Percentiles rank a stretch among this genome's conserved stretches.
These are phyloP conservation scores for Colistium nudipinnis DNA, from an alignment of 2,113 vertebrate species.

Conservation along the genomic window DNA sequence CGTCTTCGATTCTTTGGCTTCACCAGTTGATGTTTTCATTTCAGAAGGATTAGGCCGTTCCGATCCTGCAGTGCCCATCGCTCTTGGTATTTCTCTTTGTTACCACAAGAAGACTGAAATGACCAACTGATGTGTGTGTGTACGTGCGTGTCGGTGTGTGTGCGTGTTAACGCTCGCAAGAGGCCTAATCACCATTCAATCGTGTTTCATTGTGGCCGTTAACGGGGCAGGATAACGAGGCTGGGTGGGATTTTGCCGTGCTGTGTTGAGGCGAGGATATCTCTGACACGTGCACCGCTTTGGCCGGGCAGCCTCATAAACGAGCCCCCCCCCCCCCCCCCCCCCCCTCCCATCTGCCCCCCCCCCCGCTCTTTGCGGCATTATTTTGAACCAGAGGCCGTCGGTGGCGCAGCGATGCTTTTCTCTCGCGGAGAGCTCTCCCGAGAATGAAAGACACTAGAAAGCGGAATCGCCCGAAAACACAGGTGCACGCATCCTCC, in stretches of 20 bases:
- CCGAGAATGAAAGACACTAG: conserved; percentile 62
- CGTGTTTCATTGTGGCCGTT: conserved; percentile 8
- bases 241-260: not conserved
- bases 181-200: conserved; percentile 12
- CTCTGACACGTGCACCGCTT: not conserved
- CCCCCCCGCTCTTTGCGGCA: conserved; percentile 44
- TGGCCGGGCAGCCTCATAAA: conserved; percentile 35
- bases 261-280: not conserved
- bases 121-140: conserved; percentile 6
- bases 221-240: not conserved
- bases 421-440: conserved; percentile 38
- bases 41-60: not conserved
- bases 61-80: not conserved
- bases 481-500: conserved; percentile 57
- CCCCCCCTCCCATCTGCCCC: conserved; percentile 27
- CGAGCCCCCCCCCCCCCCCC: conserved; percentile 39
- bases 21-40: not conserved
- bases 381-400: conserved; percentile 58
- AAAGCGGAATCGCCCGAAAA: conserved; percentile 55
- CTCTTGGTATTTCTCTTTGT: not conserved
- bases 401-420: conserved; percentile 48
- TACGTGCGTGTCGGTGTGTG: no score
- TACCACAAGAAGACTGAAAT: not conserved
- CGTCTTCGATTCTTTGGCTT: not conserved
- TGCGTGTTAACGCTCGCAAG: conserved; percentile 12